Base-by-base conservation (phyloP, 1,140 invertebrate genomes). In the Aphidius ervi region DNA sequence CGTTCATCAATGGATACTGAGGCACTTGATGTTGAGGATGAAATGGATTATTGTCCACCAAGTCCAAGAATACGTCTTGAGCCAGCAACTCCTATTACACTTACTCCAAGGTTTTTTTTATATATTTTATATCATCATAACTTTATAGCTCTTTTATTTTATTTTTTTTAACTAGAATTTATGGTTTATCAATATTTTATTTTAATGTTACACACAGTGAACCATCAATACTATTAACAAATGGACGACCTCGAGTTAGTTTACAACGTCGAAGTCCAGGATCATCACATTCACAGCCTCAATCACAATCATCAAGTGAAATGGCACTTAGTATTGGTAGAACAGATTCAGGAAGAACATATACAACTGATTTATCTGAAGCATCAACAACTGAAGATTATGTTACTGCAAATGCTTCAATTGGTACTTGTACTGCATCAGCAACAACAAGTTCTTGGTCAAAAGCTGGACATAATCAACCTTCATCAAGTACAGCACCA, bases 371-470 rank as follows among this genome's bases (percentile, higher is more conserved):
- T 74, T 82, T 91, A 23, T 92, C 90, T 7, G 90, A 93, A 78
- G 92, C 91, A 58, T 91, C 89, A 20, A 90, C 89, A 37, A 93
- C 91, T 37, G 91, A 94, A 71, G 92, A 94, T 72, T 94, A 94
- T 75, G 87, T 91, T 62, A 94, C 92, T 69, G 92, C 92, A 72
- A 92, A 88, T 75, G 92, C 90, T 41, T 89, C 87, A 65, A 88
- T 86, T 62, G 87, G 86, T 56, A 84, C 82, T 20, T 82, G 82
- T 67, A 84, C 82, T 63, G 82, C 74, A 10, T 75, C 71, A 53
- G 74, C 73, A n/a, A 77, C 72, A 42, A 78, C 74, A 56, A 78
- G 74, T 65, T 80, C 77, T 52, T 75, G 75, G 69, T 76, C 77
- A 40, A 74, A 68, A 63, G 70, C 71, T 45, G 55, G 60, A 57